Evolutionary conservation across 2,797 vertebrate genomes (phyloP).

Genomic region (Coranthus polyacanthus): DNA sequence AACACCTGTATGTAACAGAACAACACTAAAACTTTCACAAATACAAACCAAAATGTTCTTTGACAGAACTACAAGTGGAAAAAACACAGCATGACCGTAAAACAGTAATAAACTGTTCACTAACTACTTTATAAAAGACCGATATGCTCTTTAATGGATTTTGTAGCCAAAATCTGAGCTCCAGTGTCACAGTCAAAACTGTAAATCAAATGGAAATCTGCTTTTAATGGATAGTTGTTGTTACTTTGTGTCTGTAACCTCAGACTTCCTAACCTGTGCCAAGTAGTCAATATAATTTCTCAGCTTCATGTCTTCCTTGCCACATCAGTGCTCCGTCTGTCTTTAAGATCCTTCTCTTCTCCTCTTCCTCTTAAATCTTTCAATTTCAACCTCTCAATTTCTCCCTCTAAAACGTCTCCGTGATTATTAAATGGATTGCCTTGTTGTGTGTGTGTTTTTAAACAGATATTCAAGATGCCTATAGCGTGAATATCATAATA

Average conservation of each 20-base stretch:
- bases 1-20: too few species aligned
- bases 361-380: neutral
- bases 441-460: too few species aligned
- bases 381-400: neutral
- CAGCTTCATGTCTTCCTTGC: neutral
- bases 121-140: conserved; percentile 47
- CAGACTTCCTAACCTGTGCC: conserved; percentile 37
- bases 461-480: too few species aligned
- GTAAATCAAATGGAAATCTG: conserved; percentile 9
- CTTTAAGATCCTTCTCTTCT: conserved; percentile 6
- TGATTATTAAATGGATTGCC: too few species aligned
- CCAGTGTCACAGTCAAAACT: neutral
- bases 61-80: conserved; percentile 36
- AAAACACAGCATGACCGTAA: conserved; percentile 42
- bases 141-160: conserved; percentile 2
- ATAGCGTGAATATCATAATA: too few species aligned
- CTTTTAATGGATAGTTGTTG: conserved; percentile 3
- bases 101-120: conserved; percentile 50
- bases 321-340: neutral
- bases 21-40: conserved; percentile 50
- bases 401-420: too few species aligned
- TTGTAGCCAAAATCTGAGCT: conserved; percentile 17
- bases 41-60: conserved; percentile 37
- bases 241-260: conserved; percentile 25
- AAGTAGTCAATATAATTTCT: conserved; percentile 27